These are phyloP conservation scores for Melinaea marsaeus DNA, from an alignment of 2,888 invertebrate genomes.

Conservation along the genomic window DNA sequence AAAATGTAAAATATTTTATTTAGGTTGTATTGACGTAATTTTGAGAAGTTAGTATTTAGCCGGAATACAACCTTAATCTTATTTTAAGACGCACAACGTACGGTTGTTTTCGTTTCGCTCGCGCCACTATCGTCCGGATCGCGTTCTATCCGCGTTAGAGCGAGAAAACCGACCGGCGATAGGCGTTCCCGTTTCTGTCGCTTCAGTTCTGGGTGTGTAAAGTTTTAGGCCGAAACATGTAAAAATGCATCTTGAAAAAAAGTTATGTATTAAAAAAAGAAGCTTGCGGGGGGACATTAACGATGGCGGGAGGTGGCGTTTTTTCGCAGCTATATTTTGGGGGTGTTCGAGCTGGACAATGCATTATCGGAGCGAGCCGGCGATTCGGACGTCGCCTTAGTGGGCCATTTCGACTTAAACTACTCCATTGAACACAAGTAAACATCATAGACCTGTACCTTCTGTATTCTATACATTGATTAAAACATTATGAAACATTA, in stretches of 20 bases:
- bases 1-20: conserved; percentile 21
- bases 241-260: conserved; percentile 79
- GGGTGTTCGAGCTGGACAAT: conserved; percentile 74
- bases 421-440: conserved; percentile 44
- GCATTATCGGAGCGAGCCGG: conserved; percentile 66
- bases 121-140: conserved; percentile 71
- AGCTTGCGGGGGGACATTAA: conserved; percentile 74
- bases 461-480: too few relatives aligned
- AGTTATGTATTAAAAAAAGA: conserved; percentile 79
- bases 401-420: conserved; percentile 58
- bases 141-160: conserved; percentile 46
- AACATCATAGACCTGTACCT: conserved; percentile 17
- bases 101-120: conserved; percentile 62
- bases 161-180: conserved; percentile 62
- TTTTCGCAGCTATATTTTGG: conserved; percentile 77
- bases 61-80: conserved; percentile 73
- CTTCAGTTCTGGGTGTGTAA: conserved; percentile 74
- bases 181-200: conserved; percentile 69
- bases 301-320: conserved; percentile 69
- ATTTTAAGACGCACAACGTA: conserved; percentile 66
- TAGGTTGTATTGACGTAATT: conserved; percentile 44
- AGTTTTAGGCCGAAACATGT: conserved; percentile 79
- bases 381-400: conserved; percentile 65
- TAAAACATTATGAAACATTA: too few relatives aligned
- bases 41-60: conserved; percentile 60